phyloP scores from a whole-genome alignment of 1,140 invertebrate genomes.

The Aplysia californica region DNA sequence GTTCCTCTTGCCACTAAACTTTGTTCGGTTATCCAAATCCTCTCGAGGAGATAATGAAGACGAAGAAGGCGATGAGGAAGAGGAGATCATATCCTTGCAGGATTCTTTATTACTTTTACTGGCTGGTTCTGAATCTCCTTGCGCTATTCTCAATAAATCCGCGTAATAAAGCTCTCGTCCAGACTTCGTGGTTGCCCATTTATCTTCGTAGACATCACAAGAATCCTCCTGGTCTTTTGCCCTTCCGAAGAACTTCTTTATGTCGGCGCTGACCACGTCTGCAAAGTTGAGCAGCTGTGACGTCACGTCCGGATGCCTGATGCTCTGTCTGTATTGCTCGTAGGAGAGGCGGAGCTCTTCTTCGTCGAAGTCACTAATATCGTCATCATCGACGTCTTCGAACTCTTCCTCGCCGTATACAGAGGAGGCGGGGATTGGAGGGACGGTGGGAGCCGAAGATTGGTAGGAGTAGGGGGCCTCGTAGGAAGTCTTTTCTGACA shows the following conservation, averaged over 20 bases:
- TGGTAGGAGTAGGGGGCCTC: no score
- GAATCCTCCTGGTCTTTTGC: constrained; percentile 59
- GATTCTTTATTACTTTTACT: no score
- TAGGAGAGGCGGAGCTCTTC: not conserved
- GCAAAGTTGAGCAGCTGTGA: constrained; percentile 58
- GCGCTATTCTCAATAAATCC: constrained; percentile 57
- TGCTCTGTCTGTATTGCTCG: constrained; percentile 18
- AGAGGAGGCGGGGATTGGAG: no score
- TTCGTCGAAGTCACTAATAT: not conserved
- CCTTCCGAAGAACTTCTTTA: constrained; percentile 61
- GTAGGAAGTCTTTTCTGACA: no score
- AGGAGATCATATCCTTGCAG: no score
- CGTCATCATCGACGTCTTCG: constrained; percentile 6
- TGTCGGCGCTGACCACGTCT: constrained; percentile 59
- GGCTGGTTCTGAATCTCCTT: constrained; percentile 43
- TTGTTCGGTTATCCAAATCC: no score
- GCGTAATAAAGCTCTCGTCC: constrained; percentile 62
- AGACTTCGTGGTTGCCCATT: constrained; percentile 59
- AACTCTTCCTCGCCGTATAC: not conserved
- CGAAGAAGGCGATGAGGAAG: no score
- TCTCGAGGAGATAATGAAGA: no score
- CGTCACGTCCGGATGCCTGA: constrained; percentile 47
- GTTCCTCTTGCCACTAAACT: no score
- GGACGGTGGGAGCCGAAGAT: no score
- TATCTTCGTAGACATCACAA: constrained; percentile 63